Evolutionary conservation across 1,140 invertebrate species (phyloP).

Genomic region (Leguminivora glycinivorella): DNA sequence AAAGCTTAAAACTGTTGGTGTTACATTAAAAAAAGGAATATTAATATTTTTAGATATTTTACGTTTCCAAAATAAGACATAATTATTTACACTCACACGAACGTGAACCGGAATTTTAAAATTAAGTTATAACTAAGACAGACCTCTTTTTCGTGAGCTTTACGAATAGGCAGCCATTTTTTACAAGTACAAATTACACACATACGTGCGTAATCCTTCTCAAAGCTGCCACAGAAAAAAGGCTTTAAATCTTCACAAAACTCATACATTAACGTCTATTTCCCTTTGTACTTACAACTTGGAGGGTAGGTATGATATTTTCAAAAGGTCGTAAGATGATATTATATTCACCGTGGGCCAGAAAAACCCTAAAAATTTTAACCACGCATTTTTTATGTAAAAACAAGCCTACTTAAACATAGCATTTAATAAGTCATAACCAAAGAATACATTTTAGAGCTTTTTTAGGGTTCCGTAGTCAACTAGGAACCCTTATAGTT

Average conservation of each 20-base stretch:
- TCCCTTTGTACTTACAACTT: not conserved
- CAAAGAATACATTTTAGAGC: too few relatives aligned
- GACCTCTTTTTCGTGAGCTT: not conserved
- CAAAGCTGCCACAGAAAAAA: not conserved
- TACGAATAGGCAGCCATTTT: not conserved
- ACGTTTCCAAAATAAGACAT: too few relatives aligned
- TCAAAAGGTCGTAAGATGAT: not conserved
- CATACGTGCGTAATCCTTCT: slow-evolving; percentile 5
- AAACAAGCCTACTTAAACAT: too few relatives aligned
- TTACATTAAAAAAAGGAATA: too few relatives aligned
- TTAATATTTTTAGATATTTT: too few relatives aligned
- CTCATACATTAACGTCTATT: not conserved
- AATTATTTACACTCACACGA: too few relatives aligned
- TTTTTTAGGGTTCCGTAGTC: too few relatives aligned
- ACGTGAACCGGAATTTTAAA: not conserved
- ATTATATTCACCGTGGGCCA: not conserved
- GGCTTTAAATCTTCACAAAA: not conserved
- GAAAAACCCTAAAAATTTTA: too few relatives aligned
- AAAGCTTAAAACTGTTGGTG: too few relatives aligned
- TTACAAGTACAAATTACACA: slow-evolving; percentile 6
- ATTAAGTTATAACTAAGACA: not conserved
- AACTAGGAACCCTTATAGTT: too few relatives aligned
- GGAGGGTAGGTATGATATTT: not conserved
- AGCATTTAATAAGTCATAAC: too few relatives aligned
- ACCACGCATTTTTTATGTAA: too few relatives aligned